Conservation (phyloP, 2,888 invertebrate genomes). For the Ecdyonurus torrentis region DNA sequence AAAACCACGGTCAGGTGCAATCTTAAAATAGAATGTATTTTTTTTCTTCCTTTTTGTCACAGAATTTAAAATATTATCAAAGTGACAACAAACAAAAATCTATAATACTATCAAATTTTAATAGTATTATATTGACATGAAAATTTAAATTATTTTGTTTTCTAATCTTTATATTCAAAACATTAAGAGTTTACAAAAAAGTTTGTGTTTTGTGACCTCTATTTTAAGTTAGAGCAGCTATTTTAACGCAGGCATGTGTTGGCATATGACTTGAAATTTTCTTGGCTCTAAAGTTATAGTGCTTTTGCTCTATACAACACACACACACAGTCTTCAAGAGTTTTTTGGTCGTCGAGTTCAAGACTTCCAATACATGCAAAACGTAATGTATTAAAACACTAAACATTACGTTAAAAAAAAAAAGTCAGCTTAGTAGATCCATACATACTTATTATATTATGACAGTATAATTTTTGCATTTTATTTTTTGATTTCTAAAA, state of each 20-base stretch:
- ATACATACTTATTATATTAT: no score
- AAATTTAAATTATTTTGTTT: background rate
- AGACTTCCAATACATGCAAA: no score
- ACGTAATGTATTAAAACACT: no score
- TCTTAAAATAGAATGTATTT: background rate
- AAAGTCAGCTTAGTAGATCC: no score
- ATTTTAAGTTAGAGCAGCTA: background rate
- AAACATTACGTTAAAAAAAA: no score
- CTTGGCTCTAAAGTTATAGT: background rate
- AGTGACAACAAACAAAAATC: background rate
- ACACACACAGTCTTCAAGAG: no score
- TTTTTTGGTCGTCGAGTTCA: no score
- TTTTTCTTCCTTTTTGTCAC: background rate
- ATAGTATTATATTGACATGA: background rate
- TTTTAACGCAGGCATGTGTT: background rate
- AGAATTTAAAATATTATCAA: background rate
- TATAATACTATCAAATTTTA: background rate
- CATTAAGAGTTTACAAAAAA: background rate
- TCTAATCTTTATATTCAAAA: background rate
- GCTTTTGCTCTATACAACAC: no score
- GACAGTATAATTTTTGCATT: no score
- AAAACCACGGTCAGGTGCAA: slow-evolving; percentile 4
- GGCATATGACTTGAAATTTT: background rate
- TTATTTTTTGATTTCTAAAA: no score
- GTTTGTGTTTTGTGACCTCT: background rate